Percentiles rank a stretch among this genome's conserved stretches.
Conservation (phyloP, 1,140 invertebrate genomes). For the Dreissena rostriformis region DNA sequence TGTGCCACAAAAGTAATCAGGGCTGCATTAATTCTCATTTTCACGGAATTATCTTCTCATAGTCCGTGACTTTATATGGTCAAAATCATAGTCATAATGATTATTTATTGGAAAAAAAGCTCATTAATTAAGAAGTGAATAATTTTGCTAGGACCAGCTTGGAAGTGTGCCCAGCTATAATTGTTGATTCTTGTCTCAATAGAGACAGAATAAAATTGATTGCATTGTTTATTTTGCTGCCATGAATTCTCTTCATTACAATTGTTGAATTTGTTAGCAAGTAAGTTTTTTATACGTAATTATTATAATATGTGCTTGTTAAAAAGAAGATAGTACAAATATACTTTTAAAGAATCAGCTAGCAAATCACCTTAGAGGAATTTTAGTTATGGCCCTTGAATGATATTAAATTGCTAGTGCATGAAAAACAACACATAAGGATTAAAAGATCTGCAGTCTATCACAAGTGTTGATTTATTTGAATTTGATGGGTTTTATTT, state of each 20-base stretch:
- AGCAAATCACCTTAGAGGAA: neutral
- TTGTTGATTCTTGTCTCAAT: neutral
- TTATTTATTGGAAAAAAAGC: constrained; percentile 45
- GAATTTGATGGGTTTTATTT: too few relatives aligned
- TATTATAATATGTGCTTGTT: neutral
- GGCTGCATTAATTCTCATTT: constrained; percentile 53
- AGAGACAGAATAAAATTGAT: neutral
- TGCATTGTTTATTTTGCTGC: neutral
- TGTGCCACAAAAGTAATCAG: constrained; percentile 10
- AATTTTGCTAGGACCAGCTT: neutral
- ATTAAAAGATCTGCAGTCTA: neutral
- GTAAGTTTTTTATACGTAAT: neutral
- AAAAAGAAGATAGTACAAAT: neutral
- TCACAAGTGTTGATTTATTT: too few relatives aligned
- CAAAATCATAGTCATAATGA: constrained; percentile 43
- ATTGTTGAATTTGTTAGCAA: neutral
- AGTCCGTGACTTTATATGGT: constrained; percentile 32
- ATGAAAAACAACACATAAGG: neutral
- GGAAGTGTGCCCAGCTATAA: neutral
- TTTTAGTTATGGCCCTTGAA: neutral
- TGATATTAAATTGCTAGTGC: neutral
- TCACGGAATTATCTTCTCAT: neutral
- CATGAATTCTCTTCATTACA: neutral
- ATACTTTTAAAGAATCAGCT: neutral
- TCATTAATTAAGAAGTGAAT: neutral